phyloP scores from a whole-genome alignment of 2,113 vertebrate genomes.

The Serinus canaria region DNA sequence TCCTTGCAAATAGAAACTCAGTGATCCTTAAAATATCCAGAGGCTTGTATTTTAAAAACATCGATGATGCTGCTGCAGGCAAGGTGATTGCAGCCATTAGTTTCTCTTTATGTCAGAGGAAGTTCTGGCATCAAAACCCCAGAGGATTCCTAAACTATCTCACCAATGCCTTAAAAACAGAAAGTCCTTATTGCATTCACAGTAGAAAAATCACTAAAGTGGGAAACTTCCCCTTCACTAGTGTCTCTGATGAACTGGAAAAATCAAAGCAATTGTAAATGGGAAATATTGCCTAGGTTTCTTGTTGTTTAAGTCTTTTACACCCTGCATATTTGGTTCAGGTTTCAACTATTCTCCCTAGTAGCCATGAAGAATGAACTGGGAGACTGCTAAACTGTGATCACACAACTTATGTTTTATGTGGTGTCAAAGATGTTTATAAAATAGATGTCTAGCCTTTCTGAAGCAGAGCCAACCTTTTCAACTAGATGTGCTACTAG shows the following conservation, averaged over 20 bases:
- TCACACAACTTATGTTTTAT: not conserved
- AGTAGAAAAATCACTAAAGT: conserved; percentile 19
- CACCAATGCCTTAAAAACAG: conserved; percentile 3
- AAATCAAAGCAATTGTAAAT: not conserved
- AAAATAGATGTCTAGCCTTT: not conserved
- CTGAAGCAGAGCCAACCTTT: not conserved
- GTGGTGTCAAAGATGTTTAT: not conserved
- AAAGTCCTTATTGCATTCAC: conserved; percentile 26
- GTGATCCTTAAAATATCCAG: conserved; percentile 58
- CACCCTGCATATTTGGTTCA: not conserved
- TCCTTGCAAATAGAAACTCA: conserved; percentile 44
- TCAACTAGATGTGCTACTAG: not conserved
- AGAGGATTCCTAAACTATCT: conserved; percentile 54
- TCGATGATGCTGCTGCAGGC: conserved; percentile 52
- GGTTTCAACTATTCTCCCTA: not conserved
- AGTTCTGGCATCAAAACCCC: conserved; percentile 48
- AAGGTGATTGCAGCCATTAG: conserved; percentile 70
- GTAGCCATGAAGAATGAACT: not conserved
- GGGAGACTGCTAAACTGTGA: not conserved
- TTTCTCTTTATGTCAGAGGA: conserved; percentile 56
- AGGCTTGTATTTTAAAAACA: conserved; percentile 65
- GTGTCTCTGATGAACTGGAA: conserved; percentile 21
- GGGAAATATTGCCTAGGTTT: not conserved
- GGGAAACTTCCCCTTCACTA: not conserved
- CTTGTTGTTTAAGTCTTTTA: not conserved